Base-by-base conservation (phyloP, 2,888 invertebrate genomes). In the Harmothoe impar region DNA sequence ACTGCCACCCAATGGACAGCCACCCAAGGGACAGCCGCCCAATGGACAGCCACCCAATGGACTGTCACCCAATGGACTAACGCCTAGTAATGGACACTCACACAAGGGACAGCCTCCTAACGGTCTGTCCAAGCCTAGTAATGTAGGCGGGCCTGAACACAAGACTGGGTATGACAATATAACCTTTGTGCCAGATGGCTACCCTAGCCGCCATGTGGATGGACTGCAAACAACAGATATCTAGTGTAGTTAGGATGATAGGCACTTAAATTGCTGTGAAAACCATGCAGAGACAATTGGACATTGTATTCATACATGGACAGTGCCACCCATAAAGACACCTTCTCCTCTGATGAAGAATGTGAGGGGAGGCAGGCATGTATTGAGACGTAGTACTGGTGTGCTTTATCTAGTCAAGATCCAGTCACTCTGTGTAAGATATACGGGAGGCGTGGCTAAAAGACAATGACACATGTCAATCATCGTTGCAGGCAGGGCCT, bases 131-230 rank as follows among this genome's bases (percentile, higher is more conserved):
- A n/a, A n/a, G 62, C 43, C 43, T 43, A n/a, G n/a, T n/a, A 43
- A 43, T 43, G 43, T 43, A 43, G 43, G 43, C 43, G 43, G 5
- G 10, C 25, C 62, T 7, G 29, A 51, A 25, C 25, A 33, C 1
- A 33, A 84, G 84, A 25, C n/a, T 10, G 84, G 84, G 17, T 84
- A 84, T 84, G 84, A 84, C 84, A 84, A 84, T 29, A 84, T 84
- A 35, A 84, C 84, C 10, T 84, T 84, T 25, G 29, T 84, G 33
- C 43, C 84, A 15, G 84, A 84, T 43, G 25, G 51, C 23, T 51
- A 84, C n/a, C 35, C 43, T 10, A 43, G 35, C 43, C 23, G 51
- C 12, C 29, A 29, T 51, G 25, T 84, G 43, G 84, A 84, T 1
- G 84, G 84, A 1, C 43, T 84, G 43, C 84, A 84, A 51, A 84